phyloP scores from a whole-genome alignment of 1,140 invertebrate species.

The Halyomorpha halys region DNA sequence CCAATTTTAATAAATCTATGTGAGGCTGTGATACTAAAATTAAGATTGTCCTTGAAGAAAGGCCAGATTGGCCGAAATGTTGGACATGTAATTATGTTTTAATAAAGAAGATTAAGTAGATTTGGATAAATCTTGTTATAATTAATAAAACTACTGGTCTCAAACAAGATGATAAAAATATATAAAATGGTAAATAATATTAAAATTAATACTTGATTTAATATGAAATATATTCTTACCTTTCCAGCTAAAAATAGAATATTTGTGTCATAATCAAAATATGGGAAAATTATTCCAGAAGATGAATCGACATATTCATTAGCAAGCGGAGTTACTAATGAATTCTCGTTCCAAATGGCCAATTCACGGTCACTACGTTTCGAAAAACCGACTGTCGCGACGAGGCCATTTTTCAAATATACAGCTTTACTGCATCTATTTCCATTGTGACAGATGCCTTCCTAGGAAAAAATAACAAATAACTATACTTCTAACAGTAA shows the following conservation, averaged over 20 bases:
- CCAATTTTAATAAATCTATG: too few species aligned
- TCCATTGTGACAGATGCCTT: slow-evolving; percentile 73
- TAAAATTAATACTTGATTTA: neutral
- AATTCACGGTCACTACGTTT: slow-evolving; percentile 80
- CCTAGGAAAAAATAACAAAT: slow-evolving; percentile 40
- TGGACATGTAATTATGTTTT: too few species aligned
- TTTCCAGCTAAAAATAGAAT: slow-evolving; percentile 75
- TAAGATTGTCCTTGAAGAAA: too few species aligned
- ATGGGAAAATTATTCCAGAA: slow-evolving; percentile 85
- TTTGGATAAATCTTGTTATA: too few species aligned
- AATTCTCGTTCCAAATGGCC: slow-evolving; percentile 76
- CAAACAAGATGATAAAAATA: too few species aligned
- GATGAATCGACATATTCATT: slow-evolving; percentile 82
- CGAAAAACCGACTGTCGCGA: slow-evolving; percentile 85
- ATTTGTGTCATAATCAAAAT: slow-evolving; percentile 84
- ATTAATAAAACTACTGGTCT: too few species aligned
- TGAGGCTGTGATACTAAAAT: too few species aligned
- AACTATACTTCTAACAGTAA: neutral
- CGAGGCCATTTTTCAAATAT: slow-evolving; percentile 64
- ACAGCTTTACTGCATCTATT: slow-evolving; percentile 76
- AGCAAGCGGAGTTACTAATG: slow-evolving; percentile 60
- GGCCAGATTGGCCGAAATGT: too few species aligned
- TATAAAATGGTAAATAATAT: too few species aligned
- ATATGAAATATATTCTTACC: slow-evolving; percentile 38
- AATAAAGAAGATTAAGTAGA: too few species aligned